phyloP scores from a whole-genome alignment of 1,140 invertebrate genomes.

The Trichomalopsis sarcophagae region DNA sequence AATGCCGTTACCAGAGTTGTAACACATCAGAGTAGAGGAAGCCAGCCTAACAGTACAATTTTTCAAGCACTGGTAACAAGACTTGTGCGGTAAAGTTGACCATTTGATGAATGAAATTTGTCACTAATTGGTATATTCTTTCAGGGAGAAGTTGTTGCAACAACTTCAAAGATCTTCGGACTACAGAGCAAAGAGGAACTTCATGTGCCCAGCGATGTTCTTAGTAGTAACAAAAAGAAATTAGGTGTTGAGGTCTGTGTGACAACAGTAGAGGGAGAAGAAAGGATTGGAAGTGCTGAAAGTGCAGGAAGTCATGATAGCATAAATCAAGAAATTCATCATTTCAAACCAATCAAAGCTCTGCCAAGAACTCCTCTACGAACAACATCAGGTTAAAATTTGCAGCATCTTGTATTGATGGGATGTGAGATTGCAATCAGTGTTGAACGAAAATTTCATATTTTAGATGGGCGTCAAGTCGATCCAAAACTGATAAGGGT shows the following conservation, averaged over 20 bases:
- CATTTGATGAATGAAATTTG: neutral
- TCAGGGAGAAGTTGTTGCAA: constrained; percentile 62
- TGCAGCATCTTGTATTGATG: constrained; percentile 1
- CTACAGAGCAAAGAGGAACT: constrained; percentile 75
- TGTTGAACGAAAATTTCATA: neutral
- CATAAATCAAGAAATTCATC: constrained; percentile 78
- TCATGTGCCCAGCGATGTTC: constrained; percentile 75
- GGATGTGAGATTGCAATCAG: constrained; percentile 25
- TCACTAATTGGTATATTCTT: constrained; percentile 1
- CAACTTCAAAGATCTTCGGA: constrained; percentile 68
- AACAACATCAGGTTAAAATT: constrained; percentile 62
- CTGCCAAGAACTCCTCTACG: constrained; percentile 73
- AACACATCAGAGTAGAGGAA: constrained; percentile 59
- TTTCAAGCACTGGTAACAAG: constrained; percentile 53
- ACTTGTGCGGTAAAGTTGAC: neutral
- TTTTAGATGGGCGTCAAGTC: constrained; percentile 69
- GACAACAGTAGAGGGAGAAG: constrained; percentile 61
- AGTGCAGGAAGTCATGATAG: constrained; percentile 76
- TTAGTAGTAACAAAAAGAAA: constrained; percentile 72
- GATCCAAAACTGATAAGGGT: constrained; percentile 72
- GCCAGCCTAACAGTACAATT: constrained; percentile 56
- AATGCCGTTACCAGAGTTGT: constrained; percentile 60
- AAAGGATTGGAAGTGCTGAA: constrained; percentile 69
- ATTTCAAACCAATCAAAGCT: constrained; percentile 78
- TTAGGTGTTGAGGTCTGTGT: constrained; percentile 69